These are phyloP conservation scores for Pogona vitticeps DNA, from an alignment of 2,113 vertebrate species.

Conservation along the genomic window DNA sequence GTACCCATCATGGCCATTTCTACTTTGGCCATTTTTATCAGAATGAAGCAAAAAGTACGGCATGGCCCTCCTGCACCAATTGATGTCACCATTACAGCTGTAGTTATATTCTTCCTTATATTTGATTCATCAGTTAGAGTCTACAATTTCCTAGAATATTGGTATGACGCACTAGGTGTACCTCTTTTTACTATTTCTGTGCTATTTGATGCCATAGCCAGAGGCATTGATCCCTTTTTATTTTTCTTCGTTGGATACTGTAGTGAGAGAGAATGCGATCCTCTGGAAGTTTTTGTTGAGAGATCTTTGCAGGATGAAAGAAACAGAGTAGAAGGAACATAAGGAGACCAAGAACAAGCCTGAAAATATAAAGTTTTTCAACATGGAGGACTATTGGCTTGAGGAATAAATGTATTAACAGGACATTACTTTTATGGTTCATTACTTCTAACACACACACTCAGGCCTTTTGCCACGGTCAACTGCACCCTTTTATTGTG, in stretches of 20 bases:
- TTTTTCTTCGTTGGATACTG: conserved; percentile 1
- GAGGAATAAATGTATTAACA: conserved; percentile 5
- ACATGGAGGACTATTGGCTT: neutral
- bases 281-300: neutral
- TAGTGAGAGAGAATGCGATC: neutral
- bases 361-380: too few relatives aligned
- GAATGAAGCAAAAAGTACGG: neutral
- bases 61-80: neutral
- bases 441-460: neutral
- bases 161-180: neutral
- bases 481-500: neutral
- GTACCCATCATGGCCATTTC: neutral
- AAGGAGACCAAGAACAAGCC: neutral
- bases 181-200: neutral
- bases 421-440: neutral
- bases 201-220: neutral
- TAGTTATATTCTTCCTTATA: neutral
- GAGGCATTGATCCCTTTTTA: conserved; percentile 1
- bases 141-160: neutral
- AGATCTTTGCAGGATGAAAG: neutral
- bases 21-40: conserved; percentile 17
- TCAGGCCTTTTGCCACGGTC: neutral
- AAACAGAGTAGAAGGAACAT: neutral
- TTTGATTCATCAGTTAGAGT: conserved; percentile 31
- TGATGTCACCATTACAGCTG: rapidly evolving